Conservation (phyloP, 2,113 vertebrate species). For the Phalacrocorax carbo region DNA sequence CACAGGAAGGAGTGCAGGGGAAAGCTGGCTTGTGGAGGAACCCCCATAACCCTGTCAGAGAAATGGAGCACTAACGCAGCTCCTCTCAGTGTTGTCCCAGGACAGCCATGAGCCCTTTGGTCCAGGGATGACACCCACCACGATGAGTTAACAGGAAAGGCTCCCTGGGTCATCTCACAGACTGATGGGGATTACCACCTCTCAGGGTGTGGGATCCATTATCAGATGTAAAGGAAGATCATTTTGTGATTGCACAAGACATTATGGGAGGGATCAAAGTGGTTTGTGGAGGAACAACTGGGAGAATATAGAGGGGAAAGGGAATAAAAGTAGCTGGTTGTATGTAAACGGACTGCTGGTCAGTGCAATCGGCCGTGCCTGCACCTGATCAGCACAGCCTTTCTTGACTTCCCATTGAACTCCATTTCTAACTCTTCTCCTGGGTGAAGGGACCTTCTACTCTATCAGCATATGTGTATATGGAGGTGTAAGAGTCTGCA, state of each 20-base stretch:
- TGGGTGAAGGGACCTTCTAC: neutral
- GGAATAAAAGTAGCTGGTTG: neutral
- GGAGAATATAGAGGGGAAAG: neutral
- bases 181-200: neutral
- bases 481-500: neutral
- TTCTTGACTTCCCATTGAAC: neutral
- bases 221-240: neutral
- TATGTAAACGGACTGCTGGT: neutral
- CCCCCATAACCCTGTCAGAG: neutral
- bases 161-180: neutral
- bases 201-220: neutral
- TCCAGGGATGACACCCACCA: neutral
- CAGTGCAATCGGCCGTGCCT: neutral
- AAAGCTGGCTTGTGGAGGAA: neutral
- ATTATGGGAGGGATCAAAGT: neutral
- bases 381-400: neutral
- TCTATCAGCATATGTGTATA: neutral
- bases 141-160: neutral
- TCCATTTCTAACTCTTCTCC: neutral
- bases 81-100: neutral
- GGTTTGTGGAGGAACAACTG: neutral
- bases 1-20: neutral
- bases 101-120: neutral
- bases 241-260: neutral
- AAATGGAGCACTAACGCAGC: rapidly evolving